These are phyloP conservation scores for Stenurella melanura DNA, from an alignment of 2,888 invertebrate species.

Conservation along the genomic window DNA sequence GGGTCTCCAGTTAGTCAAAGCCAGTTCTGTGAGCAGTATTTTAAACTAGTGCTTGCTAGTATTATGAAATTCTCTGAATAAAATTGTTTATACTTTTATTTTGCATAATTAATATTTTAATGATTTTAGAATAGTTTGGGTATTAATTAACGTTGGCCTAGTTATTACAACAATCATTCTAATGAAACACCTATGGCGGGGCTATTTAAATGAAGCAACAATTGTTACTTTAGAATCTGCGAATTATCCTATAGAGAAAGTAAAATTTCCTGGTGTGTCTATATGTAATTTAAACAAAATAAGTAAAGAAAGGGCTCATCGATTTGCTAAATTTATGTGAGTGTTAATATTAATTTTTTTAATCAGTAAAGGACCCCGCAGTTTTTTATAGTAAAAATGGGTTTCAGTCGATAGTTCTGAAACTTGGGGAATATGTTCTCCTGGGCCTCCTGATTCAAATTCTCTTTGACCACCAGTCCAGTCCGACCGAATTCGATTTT, in stretches of 20 bases:
- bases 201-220: slow-evolving; percentile 68
- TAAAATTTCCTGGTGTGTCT: slow-evolving; percentile 80
- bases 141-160: slow-evolving; percentile 44
- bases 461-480: too few relatives aligned
- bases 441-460: too few relatives aligned
- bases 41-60: too few relatives aligned
- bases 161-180: slow-evolving; percentile 45
- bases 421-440: too few relatives aligned
- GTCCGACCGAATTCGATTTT: too few relatives aligned
- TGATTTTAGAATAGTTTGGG: slow-evolving; percentile 57
- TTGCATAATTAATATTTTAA: slow-evolving; percentile 12
- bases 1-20: too few relatives aligned
- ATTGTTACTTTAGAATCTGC: slow-evolving; percentile 74
- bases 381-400: too few relatives aligned
- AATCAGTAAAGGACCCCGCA: too few relatives aligned
- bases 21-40: too few relatives aligned
- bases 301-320: slow-evolving; percentile 71
- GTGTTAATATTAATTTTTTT: slow-evolving; percentile 54
- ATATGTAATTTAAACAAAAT: slow-evolving; percentile 80
- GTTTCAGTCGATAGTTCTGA: too few relatives aligned
- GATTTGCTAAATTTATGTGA: slow-evolving; percentile 72
- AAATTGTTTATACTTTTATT: slow-evolving; percentile 12
- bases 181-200: slow-evolving; percentile 49
- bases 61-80: neutral
- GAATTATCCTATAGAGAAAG: slow-evolving; percentile 75